Evolutionary conservation across 2,888 invertebrate species (phyloP).

Genomic region (Xestia rhomboidea): DNA sequence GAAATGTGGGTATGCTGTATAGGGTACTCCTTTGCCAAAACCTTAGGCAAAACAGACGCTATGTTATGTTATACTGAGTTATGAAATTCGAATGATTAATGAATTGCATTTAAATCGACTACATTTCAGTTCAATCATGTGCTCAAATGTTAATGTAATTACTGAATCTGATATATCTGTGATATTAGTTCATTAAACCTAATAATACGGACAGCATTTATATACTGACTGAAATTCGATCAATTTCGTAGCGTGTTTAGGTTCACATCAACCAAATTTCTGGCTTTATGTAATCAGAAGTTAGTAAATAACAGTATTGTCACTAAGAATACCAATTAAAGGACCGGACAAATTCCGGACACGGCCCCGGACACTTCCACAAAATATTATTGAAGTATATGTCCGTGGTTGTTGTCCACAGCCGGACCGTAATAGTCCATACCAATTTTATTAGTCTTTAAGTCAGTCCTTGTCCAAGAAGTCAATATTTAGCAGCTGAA

Average conservation of each 20-base stretch:
- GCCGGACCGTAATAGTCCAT: neutral
- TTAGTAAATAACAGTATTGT: neutral
- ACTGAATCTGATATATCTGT: conserved; percentile 25
- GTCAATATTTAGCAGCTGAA: neutral
- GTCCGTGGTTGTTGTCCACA: neutral
- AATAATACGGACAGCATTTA: conserved; percentile 22
- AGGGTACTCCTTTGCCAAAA: neutral
- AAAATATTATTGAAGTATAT: neutral
- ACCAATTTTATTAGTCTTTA: neutral
- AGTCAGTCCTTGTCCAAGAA: neutral
- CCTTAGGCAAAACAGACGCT: neutral
- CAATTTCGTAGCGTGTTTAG: neutral
- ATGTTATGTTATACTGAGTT: conserved; percentile 9
- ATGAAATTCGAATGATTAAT: conserved; percentile 15
- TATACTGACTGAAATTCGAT: conserved; percentile 15
- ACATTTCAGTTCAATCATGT: conserved; percentile 20
- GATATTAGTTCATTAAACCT: conserved; percentile 22
- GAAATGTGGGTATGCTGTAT: neutral
- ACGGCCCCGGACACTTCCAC: neutral
- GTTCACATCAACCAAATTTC: conserved; percentile 17
- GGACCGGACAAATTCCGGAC: neutral
- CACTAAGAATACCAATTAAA: neutral
- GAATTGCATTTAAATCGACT: conserved; percentile 22
- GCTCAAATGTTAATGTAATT: conserved; percentile 21
- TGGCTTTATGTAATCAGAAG: neutral